A percentile compares a stretch with the other conserved stretches of the same genome.
phyloP scores from a whole-genome alignment of 1,140 invertebrate genomes.

The Lordiphosa stackelbergi region DNA sequence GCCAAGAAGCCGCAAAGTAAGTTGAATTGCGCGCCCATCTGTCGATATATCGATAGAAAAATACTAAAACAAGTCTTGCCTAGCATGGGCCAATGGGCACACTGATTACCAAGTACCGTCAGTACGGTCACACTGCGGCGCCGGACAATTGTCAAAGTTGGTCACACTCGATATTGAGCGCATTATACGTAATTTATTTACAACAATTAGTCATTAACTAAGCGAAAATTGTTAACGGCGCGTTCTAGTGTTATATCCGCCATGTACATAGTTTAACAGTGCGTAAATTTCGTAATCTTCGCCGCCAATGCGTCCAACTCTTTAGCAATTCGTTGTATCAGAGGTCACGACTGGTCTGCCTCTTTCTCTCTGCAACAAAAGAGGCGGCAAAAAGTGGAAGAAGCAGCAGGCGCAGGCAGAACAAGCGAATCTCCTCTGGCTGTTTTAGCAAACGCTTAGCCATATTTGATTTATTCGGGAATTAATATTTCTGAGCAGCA shows the following conservation, averaged over 20 bases:
- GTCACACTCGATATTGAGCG: conserved; percentile 5
- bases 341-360: no score
- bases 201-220: conserved; percentile 61
- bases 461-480: conserved; percentile 32
- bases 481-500: conserved; percentile 6
- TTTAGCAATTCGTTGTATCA: no score
- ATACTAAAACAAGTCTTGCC: no score
- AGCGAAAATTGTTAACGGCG: conserved; percentile 31
- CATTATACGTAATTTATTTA: conserved; percentile 36
- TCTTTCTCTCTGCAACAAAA: conserved; percentile 46
- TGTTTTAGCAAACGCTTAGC: conserved; percentile 10
- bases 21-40: conserved; percentile 10
- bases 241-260: conserved; percentile 37
- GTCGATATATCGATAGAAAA: background rate
- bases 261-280: conserved; percentile 66
- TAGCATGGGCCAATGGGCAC: background rate
- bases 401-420: conserved; percentile 55
- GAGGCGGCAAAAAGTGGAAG: conserved; percentile 71
- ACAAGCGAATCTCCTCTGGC: conserved; percentile 28
- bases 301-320: conserved; percentile 14
- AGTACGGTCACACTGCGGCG: background rate
- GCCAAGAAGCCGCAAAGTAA: conserved; percentile 74
- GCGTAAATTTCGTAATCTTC: conserved; percentile 58
- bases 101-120: background rate
- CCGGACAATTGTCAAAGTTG: background rate